Base-by-base conservation (phyloP, 2,888 invertebrate genomes). In the Nomada ruficornis region DNA sequence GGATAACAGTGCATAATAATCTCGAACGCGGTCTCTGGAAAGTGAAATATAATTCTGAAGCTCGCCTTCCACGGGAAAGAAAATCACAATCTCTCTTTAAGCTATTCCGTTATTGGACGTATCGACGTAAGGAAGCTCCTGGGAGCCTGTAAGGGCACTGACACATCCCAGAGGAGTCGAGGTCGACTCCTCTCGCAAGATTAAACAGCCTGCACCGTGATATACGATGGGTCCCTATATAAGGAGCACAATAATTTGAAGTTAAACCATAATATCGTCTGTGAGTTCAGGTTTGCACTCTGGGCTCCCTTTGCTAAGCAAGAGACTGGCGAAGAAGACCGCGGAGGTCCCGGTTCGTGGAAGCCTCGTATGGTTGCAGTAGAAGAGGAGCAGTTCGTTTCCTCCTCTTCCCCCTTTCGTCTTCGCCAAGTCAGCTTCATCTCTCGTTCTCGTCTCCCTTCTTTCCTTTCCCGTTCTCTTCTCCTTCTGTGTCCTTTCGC, bases 311-410 rank as follows among this genome's bases (percentile, higher is more conserved):
- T 72, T 62, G n/a, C 42, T 54, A 57, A 75, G 59, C 72, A 74
- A 80, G 80, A 69, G 80, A 54, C 81, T 76, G 69, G 72, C 26
- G 79, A 87, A 65, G 88, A 84, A 85, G 86, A 85, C 85, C 86
- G 84, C 80, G 89, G 87, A 90, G 88, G 89, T 91, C 89, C 88
- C 85, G 84, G 88, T 91, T 91, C 91, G 90, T 91, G 88, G 91
- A 91, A 91, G 90, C 86, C 90, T 86, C 89, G 83, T 87, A 89
- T 86, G 86, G 85, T 83, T 75, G 80, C 82, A 82, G 76, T 64
- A 77, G 77, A 83, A 78, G 73, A 68, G 70, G 77, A 63, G 23
- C 76, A 63, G 83, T 60, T 68, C 74, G 69, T 79, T 60, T 67
- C 80, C 71, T 81, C 77, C 72, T 70, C 77, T 81, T 70, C 77